phyloP scores from a whole-genome alignment of 1,140 invertebrate genomes.

The Polyergus mexicanus region DNA sequence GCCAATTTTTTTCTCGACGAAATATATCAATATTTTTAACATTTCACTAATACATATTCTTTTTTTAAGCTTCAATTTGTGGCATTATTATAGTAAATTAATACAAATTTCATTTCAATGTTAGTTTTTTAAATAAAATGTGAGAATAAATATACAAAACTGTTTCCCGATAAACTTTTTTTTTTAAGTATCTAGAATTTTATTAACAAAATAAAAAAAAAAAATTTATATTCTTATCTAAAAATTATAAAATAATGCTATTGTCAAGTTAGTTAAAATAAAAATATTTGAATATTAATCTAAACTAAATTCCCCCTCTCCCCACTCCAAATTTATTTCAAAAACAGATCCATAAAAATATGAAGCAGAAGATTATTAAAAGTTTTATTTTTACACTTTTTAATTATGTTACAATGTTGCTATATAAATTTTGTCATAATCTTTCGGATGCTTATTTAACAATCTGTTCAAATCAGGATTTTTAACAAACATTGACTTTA shows the following conservation, averaged over 20 bases:
- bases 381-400: background rate
- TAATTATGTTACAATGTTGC: background rate
- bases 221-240: too few relatives aligned
- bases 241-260: too few relatives aligned
- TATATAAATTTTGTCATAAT: too few relatives aligned
- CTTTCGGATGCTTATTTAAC: too few relatives aligned
- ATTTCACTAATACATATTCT: background rate
- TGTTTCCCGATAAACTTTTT: background rate
- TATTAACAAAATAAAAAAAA: too few relatives aligned
- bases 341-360: too few relatives aligned
- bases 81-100: background rate
- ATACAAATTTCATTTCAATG: background rate
- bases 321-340: too few relatives aligned
- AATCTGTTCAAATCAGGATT: background rate
- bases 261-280: too few relatives aligned
- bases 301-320: too few relatives aligned
- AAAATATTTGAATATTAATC: too few relatives aligned
- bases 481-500: background rate
- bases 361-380: background rate
- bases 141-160: background rate
- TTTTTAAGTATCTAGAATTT: too few relatives aligned
- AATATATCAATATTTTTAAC: background rate
- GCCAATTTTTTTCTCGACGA: background rate
- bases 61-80: background rate
- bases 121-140: background rate